Evolutionary conservation across 2,797 vertebrate genomes (phyloP), one percentile per base, ranked within the genome.

Genomic region (Urophycis tenuis): DNA sequence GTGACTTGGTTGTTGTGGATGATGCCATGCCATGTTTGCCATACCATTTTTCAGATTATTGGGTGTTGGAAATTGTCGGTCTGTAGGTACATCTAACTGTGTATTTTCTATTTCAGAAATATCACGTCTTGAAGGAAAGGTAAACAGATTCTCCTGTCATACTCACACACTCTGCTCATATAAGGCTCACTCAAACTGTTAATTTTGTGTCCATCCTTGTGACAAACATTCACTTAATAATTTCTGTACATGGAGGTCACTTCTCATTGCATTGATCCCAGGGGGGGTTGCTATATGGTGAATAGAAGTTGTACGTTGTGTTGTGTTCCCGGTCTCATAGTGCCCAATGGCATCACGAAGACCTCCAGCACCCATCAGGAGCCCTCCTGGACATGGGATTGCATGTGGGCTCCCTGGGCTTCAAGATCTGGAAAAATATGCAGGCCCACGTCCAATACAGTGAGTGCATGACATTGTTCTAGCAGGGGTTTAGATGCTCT

Each of bases 371-470:
- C 71, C 53, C 76, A 36, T 0, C 76, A 0, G 80, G 81, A 32
- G 82, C 36, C 74, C 91, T 94, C 49, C 83, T 94, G 76, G 34
- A 93, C 79, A 83, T 92, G 86, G 86, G 88, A 14, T 80, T 81
- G 3, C 93, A 94, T 79, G 86, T 93, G 31, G 93, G 93, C 30
- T 75, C 78, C 76, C 76, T 94, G 84, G 78, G 88, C 77, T 93
- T 87, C 85, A 93, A 90, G 60, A 84, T 94, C 76, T 94, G 93
- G 93, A 91, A 90, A 84, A 90, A 81, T 41, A 85, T 94, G 89
- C 87, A 89, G 83, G 31, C 67, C 10, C 80, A 88, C 19, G 75
- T 94, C 31, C 83, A 87, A 75, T 90, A 86, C 45, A 80, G 93
- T 94, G 81, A 92, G 93, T 92, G 77, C 0, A 74, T 69, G 41